Percentiles rank a stretch among this genome's conserved stretches.
Conservation (phyloP, 2,113 vertebrate species). For the Apteryx owenii region DNA sequence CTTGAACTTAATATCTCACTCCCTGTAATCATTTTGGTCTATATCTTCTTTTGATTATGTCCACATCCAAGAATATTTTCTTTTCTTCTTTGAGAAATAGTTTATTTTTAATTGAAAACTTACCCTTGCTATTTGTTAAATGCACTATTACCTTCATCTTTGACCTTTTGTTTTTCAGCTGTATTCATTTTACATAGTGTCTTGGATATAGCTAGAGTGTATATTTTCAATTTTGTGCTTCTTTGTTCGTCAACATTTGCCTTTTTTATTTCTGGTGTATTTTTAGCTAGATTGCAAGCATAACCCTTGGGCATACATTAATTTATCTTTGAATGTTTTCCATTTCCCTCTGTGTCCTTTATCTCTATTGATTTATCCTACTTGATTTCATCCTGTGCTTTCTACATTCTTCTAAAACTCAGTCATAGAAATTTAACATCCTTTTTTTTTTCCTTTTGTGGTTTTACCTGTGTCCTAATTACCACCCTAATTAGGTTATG, state of each 20-base stretch:
- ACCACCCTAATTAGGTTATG: slow-evolving; percentile 78
- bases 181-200: neutral
- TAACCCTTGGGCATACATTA: slow-evolving; percentile 80
- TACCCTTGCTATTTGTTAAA: neutral
- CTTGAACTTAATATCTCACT: neutral
- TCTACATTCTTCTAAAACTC: slow-evolving; percentile 74
- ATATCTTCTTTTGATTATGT: slow-evolving; percentile 35
- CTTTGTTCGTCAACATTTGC: slow-evolving; percentile 65
- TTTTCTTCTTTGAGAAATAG: slow-evolving; percentile 3
- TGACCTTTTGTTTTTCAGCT: slow-evolving; percentile 3
- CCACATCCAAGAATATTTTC: slow-evolving; percentile 29
- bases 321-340: slow-evolving; percentile 81
- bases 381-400: slow-evolving; percentile 76
- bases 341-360: slow-evolving; percentile 80
- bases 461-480: slow-evolving; percentile 79
- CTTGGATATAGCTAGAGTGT: neutral
- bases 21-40: neutral
- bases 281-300: slow-evolving; percentile 79
- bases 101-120: neutral
- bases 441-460: slow-evolving; percentile 64
- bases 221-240: slow-evolving; percentile 26
- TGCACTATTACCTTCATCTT: neutral
- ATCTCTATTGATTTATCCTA: slow-evolving; percentile 79
- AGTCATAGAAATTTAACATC: slow-evolving; percentile 69
- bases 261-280: slow-evolving; percentile 72